Evolutionary conservation across 2,797 vertebrate genomes (phyloP), one percentile per base, ranked within the genome.

Genomic region (Pipistrellus pygmaeus): DNA sequence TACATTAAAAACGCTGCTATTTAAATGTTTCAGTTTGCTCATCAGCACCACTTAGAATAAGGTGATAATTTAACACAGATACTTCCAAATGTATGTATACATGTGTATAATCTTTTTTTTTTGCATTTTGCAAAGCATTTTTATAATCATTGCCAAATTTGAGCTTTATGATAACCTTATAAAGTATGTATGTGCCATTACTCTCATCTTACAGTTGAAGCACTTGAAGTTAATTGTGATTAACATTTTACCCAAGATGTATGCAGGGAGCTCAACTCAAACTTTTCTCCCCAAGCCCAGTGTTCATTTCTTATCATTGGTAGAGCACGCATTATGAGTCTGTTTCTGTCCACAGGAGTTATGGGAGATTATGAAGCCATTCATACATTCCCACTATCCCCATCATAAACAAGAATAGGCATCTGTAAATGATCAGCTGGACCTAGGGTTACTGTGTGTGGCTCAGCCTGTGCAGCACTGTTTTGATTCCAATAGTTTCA

Each of bases 91-190:
- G 38, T n/a, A 21, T 71, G 27, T 80, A 14, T 21, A 41, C 8
- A 0, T 23, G 11, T 53, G 11, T 8, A 17, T 78, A 15, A 5
- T 9, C 44, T 93, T 69, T 87, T 91, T 35, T 35, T 44, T 44
- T 75, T 73, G 11, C 25, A 78, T 27, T 62, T 91, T 90, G 9
- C 6, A 46, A 90, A 94, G n/a, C 9, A 71, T 77, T 91, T 94
- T 85, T 60, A 78, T 17, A 91, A 20, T 75, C 46, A 60, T 69
- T 53, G 44, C n/a, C 51, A 73, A 72, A 64, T 66, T 23, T 91
- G 68, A 91, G 32, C 14, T 78, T 95, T 93, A 25, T 17, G 6
- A 81, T 88, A 68, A 30, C 18, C 38, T 87, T 71, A 1, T 18
- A 23, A 90, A 6, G 15, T 48, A 88, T 4, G 38, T n/a, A 18